Evolutionary conservation across 2,113 vertebrate species (phyloP), one percentile per base, ranked within the genome.

Genomic region (Gila orcuttii): DNA sequence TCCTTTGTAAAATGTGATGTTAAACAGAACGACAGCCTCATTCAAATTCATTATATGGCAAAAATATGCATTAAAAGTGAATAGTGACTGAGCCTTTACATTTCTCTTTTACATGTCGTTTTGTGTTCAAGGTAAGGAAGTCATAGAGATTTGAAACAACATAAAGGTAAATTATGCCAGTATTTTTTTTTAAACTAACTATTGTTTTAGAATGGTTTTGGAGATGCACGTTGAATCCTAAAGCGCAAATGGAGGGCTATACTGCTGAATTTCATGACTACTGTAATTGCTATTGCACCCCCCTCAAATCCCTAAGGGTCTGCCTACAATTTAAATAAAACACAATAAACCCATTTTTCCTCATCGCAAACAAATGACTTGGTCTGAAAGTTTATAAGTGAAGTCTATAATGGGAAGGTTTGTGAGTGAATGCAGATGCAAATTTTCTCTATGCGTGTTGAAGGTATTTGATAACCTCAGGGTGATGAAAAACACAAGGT

Each of bases 401-500:
- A 42, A 60, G 21, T 39, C 52, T 42, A 17, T 13, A 62, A 9
- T n/a, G 6, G 45, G 9, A 45, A 62, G 55, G 21, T 60, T 62
- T 62, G 33, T 47, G 3, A 28, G 78, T 62, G 78, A 47, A 13
- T 64, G 8, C 28, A 64, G 13, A 80, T 28, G n/a, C 36, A 28
- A 11, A 25, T 64, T 28, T 79, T 23, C 57, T 64, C 23, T 52
- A 33, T 82, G 42, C 45, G 6, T 21, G 47, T 50, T 68, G n/a
- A 81, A 50, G 25, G 42, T 82, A 52, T 68, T 68, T 80, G 8
- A 64, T 80, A 42, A 80, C 13, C 42, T 82, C 19, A 33, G 50
- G n/a, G 50, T 89, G 75, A 86, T 82, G 64, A 21, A 77, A 78
- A 23, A 68, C 17, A 86, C 88, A 86, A 90, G 84, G 87, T 89